phyloP scores from a whole-genome alignment of 2,113 vertebrate genomes.

The Papio anubis region DNA sequence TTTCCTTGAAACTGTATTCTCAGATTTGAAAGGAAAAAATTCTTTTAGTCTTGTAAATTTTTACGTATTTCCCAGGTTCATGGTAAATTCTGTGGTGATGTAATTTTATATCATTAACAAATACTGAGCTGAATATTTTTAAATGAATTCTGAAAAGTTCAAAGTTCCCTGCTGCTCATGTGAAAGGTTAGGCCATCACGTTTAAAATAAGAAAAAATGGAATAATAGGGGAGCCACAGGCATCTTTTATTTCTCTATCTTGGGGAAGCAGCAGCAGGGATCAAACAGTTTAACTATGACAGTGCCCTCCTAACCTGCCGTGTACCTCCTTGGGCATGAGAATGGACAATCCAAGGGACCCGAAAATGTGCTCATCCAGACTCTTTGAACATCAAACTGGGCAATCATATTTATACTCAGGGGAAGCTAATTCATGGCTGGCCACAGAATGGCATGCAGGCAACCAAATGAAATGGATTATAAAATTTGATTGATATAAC shows the following conservation, averaged over 20 bases:
- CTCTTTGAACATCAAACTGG: constrained; percentile 70
- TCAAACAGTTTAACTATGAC: constrained; percentile 72
- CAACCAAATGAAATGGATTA: constrained; percentile 74
- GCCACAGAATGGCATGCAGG: constrained; percentile 63
- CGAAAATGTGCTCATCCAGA: constrained; percentile 26
- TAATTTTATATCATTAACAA: constrained; percentile 67
- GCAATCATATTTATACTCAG: constrained; percentile 45
- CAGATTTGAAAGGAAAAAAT: constrained; percentile 32
- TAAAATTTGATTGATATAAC: constrained; percentile 73
- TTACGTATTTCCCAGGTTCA: not conserved
- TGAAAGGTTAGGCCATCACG: constrained; percentile 72
- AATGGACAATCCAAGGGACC: constrained; percentile 65
- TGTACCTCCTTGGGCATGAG: constrained; percentile 71
- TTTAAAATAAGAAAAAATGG: constrained; percentile 73
- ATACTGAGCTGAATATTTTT: constrained; percentile 71
- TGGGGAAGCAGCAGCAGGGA: constrained; percentile 70
- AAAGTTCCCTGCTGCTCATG: constrained; percentile 69
- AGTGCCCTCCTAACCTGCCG: constrained; percentile 57
- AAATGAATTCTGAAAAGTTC: constrained; percentile 68
- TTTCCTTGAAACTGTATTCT: constrained; percentile 62
- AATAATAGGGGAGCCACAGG: constrained; percentile 65
- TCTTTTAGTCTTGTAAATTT: constrained; percentile 47
- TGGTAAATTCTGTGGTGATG: constrained; percentile 46
- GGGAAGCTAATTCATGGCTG: constrained; percentile 53
- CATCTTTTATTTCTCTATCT: constrained; percentile 71